A percentile compares a stretch with the other conserved stretches of the same genome.
Conservation (phyloP, 2,797 vertebrate genomes). For the Helicolenus hilgendorfi region DNA sequence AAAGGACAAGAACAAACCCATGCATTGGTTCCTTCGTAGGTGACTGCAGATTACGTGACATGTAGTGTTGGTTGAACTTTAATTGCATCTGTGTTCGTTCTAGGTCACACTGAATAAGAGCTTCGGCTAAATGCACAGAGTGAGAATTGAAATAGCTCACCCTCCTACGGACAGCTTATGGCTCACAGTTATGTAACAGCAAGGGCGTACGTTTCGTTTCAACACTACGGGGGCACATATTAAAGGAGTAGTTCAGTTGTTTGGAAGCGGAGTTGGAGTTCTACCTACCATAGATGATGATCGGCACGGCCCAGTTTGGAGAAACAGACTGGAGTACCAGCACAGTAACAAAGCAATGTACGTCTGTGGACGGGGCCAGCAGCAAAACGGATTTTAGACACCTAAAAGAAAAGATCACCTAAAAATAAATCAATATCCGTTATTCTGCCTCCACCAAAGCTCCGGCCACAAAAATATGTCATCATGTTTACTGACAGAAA, state of each 20-base stretch:
- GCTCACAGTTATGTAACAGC: constrained; percentile 41
- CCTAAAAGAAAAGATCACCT: no score
- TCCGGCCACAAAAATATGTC: no score
- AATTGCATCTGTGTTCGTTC: not conserved
- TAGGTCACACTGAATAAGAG: constrained; percentile 9
- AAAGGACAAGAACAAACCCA: constrained; percentile 34
- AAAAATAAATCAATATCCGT: no score
- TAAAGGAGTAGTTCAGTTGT: not conserved
- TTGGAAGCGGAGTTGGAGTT: not conserved
- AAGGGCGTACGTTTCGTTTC: not conserved
- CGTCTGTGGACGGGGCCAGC: no score
- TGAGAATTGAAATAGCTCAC: constrained; percentile 14
- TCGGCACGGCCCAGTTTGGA: no score
- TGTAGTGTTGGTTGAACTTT: not conserved
- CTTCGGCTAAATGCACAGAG: not conserved
- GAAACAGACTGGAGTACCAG: no score
- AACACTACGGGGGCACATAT: not conserved
- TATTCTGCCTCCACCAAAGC: no score
- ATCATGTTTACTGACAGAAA: no score
- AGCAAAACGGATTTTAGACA: no score
- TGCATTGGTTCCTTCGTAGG: not conserved
- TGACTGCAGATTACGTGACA: not conserved
- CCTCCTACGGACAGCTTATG: constrained; percentile 31
- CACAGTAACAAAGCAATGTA: no score
- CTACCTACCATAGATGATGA: not conserved